phyloP scores from a whole-genome alignment of 2,797 vertebrate genomes.

The Gymnothorax reevesii region DNA sequence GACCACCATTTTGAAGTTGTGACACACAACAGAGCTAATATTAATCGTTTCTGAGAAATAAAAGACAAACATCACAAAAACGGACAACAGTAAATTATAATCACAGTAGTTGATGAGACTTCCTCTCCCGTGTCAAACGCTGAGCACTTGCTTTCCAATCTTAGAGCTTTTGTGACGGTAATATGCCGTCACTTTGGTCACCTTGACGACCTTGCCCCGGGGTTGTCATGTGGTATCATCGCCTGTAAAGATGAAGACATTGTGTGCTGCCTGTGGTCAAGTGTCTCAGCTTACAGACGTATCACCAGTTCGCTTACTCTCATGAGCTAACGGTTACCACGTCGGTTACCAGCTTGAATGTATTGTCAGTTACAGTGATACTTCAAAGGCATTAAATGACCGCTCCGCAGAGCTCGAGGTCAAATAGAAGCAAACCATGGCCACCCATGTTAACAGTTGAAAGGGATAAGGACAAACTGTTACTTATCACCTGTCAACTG shows the following conservation, averaged over 20 bases:
- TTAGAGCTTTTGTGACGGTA: not conserved
- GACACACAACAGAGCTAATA: not conserved
- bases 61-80: not conserved
- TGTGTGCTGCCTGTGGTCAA: not conserved
- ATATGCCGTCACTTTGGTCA: not conserved
- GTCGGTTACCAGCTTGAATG: not conserved
- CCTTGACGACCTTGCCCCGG: not conserved
- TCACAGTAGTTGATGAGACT: not conserved
- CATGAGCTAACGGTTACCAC: not conserved
- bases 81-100: too few species aligned
- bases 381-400: not conserved
- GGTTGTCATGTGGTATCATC: not conserved
- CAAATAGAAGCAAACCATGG: not conserved
- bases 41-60: not conserved
- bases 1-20: not conserved
- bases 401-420: not conserved
- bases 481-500: not conserved
- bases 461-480: not conserved
- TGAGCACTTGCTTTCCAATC: not conserved
- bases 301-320: not conserved
- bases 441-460: not conserved
- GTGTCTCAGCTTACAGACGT: not conserved
- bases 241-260: not conserved
- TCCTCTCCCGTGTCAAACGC: not conserved
- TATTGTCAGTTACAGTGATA: too few species aligned